Evolutionary conservation across 1,140 invertebrate species (phyloP).

Genomic region (Hylyphantes graminicola): DNA sequence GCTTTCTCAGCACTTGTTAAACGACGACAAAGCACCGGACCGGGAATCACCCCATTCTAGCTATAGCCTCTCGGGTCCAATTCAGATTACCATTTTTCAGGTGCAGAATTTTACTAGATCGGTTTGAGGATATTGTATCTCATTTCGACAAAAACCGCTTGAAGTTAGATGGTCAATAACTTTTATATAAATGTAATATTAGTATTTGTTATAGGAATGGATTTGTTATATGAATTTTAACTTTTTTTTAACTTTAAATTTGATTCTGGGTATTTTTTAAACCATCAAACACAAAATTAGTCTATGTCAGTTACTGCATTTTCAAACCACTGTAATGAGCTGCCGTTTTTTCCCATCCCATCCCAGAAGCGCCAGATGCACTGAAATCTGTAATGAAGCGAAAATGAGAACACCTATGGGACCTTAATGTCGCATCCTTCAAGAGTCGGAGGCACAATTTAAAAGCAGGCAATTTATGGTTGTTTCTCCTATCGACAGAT

Average conservation of each 20-base stretch:
- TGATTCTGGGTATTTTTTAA: too few species aligned
- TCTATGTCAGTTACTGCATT: too few species aligned
- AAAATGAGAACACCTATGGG: slow-evolving; percentile 38
- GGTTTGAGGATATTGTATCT: too few species aligned
- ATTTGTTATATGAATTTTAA: too few species aligned
- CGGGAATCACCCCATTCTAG: background rate
- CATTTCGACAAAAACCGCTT: too few species aligned
- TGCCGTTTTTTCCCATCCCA: slow-evolving; percentile 12
- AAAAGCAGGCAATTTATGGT: slow-evolving; percentile 56
- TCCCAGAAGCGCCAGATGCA: slow-evolving; percentile 8
- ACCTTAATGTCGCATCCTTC: slow-evolving; percentile 45
- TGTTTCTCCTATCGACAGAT: slow-evolving; percentile 45
- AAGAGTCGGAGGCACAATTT: slow-evolving; percentile 32
- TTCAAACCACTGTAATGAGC: background rate
- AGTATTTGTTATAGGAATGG: too few species aligned
- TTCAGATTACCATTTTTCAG: slow-evolving; percentile 22
- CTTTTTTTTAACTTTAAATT: too few species aligned
- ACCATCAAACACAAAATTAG: too few species aligned
- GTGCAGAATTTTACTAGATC: background rate
- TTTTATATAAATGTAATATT: too few species aligned
- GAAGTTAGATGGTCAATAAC: too few species aligned
- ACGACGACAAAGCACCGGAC: slow-evolving; percentile 14
- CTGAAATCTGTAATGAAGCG: slow-evolving; percentile 43
- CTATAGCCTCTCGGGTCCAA: slow-evolving; percentile 14
- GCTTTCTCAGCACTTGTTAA: slow-evolving; percentile 32